A percentile compares a stretch with the other conserved stretches of the same genome.
These are phyloP conservation scores for Alligator sinensis DNA, from an alignment of 2,113 vertebrate genomes.

Conservation along the genomic window DNA sequence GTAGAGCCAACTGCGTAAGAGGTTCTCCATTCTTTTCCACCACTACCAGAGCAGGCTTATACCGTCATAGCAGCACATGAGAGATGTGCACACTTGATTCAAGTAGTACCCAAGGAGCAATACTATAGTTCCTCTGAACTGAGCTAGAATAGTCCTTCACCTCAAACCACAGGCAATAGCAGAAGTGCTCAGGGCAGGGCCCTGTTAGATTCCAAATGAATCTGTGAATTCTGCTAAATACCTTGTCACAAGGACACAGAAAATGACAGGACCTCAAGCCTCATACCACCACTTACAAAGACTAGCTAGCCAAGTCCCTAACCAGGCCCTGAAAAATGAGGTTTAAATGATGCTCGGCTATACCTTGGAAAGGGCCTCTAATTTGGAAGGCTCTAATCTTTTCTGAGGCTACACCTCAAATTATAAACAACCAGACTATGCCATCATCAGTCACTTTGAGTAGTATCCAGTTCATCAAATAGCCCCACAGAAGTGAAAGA, in stretches of 20 bases:
- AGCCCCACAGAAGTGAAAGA: not conserved
- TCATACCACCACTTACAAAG: not conserved
- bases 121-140: not conserved
- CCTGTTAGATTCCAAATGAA: no score
- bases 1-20: not conserved
- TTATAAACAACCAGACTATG: not conserved
- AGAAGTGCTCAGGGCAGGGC: no score
- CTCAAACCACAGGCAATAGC: not conserved
- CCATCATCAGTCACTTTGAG: fast-evolving
- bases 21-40: not conserved
- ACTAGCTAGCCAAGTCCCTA: not conserved
- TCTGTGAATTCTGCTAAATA: no score
- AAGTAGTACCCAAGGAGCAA: not conserved
- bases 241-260: no score
- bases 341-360: not conserved
- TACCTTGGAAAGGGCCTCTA: not conserved
- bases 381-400: not conserved
- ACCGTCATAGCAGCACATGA: fast-evolving
- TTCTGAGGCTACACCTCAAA: not conserved
- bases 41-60: fast-evolving
- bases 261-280: no score
- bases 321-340: fast-evolving
- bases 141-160: not conserved
- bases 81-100: not conserved
- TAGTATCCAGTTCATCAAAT: not conserved